These are phyloP conservation scores for Symphodus melops DNA, from an alignment of 2,113 vertebrate species.

Conservation along the genomic window DNA sequence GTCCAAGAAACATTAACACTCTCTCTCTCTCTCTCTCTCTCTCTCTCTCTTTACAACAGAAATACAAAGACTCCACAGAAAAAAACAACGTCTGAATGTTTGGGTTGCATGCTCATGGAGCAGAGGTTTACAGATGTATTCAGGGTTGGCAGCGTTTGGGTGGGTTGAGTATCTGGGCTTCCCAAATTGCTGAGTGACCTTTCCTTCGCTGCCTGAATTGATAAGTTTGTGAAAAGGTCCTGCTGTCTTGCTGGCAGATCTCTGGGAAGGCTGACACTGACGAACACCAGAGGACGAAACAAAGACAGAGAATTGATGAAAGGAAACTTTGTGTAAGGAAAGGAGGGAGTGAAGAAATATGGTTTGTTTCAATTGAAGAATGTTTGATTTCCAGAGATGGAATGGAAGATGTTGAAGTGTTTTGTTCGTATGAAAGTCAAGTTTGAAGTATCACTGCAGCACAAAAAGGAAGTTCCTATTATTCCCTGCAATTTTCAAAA, in stretches of 20 bases:
- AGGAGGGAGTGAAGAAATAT: slow-evolving; percentile 13
- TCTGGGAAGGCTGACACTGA: slow-evolving; percentile 25
- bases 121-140: slow-evolving; percentile 18
- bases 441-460: background rate
- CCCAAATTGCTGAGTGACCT: slow-evolving; percentile 55
- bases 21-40: background rate
- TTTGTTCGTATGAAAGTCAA: too few relatives aligned
- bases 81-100: background rate
- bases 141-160: slow-evolving; percentile 3
- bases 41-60: background rate
- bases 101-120: background rate
- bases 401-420: background rate
- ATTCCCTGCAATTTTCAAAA: background rate
- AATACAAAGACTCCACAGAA: background rate
- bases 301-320: slow-evolving; percentile 7
- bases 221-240: slow-evolving; percentile 66
- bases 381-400: slow-evolving; percentile 13
- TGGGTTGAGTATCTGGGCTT: background rate
- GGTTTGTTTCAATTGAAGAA: slow-evolving; percentile 41
- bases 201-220: slow-evolving; percentile 47
- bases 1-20: slow-evolving; percentile 12
- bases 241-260: slow-evolving; percentile 29
- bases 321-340: background rate
- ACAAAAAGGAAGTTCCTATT: background rate
- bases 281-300: slow-evolving; percentile 28